Base-by-base conservation (phyloP, 2,797 vertebrate genomes). In the Atherinosoma microstoma region DNA sequence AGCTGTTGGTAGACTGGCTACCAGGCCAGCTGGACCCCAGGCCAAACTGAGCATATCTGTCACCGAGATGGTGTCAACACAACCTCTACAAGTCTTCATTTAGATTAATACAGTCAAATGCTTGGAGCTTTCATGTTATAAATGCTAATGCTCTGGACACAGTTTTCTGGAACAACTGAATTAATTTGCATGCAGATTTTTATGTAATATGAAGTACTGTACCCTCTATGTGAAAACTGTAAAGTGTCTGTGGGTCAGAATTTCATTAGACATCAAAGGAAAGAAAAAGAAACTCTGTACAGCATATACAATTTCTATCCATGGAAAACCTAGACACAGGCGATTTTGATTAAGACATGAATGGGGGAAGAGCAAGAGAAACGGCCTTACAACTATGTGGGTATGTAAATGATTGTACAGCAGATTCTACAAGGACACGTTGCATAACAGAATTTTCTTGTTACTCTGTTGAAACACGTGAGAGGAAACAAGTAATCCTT, bases 1-100 rank as follows among this genome's bases (percentile, higher is more conserved):
- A 91, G 91, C 86, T 86, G 86, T 84, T 89, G 87, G 85, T 88
- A 73, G 87, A 84, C 73, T 70, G 78, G 81, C 73, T 71, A 78
- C 68, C 51, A 47, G 73, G 73, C 73, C 81, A 82, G 84, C 79
- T 73, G 75, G 79, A 85, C 87, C 87, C 30, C 32, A 42, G 82
- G 90, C 82, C 82, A 82, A 61, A 79, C 27, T 2, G 22, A 80
- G 78, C 67, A 68, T 78, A 80, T 89, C 86, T 79, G 87, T 90
- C 89, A 89, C 78, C 64, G 83, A 85, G 86, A 88, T 47, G 15
- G 79, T 82, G 84, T 91, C 88, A 82, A 79, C 87, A 66, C 59
- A 64, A 29, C 53, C 76, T 62, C 69, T 61, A 72, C 68, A 74
- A 75, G 68, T 79, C 75, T 71, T 80, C 74, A 83, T 78, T 87